These are phyloP conservation scores for Malurus elegans DNA, from an alignment of 2,113 vertebrate genomes.

Conservation along the genomic window DNA sequence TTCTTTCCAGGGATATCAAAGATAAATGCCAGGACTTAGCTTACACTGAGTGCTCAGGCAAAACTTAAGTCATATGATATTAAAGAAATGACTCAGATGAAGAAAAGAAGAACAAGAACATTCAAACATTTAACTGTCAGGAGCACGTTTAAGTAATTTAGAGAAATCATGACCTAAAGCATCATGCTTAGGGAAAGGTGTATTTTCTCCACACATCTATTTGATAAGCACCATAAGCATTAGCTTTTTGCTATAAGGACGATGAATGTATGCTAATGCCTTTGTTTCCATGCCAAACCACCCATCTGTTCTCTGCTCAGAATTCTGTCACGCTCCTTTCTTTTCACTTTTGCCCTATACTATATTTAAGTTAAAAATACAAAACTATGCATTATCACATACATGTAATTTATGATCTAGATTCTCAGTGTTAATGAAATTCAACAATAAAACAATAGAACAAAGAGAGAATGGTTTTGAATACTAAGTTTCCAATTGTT, in stretches of 20 bases:
- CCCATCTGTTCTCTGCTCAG: slow-evolving; percentile 16
- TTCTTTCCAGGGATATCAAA: not conserved
- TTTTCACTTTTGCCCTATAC: not conserved
- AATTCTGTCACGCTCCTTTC: not conserved
- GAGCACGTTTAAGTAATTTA: not conserved
- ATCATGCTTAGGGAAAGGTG: not conserved
- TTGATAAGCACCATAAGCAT: not conserved
- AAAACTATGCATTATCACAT: not conserved
- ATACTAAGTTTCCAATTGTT: not conserved
- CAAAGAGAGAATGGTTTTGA: not conserved
- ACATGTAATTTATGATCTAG: not conserved
- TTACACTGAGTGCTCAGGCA: not conserved
- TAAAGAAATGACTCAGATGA: not conserved
- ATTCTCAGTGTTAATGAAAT: not conserved
- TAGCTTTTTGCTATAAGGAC: not conserved
- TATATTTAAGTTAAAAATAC: not conserved
- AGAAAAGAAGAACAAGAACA: not conserved
- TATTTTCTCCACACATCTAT: not conserved
- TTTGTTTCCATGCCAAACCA: slow-evolving; percentile 28
- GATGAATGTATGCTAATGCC: not conserved
- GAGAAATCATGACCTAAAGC: not conserved
- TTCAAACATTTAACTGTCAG: not conserved
- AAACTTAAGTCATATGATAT: not conserved
- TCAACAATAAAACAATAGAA: not conserved
- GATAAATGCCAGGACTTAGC: not conserved